These are phyloP conservation scores for Phymorhynchus buccinoides DNA, from an alignment of 1,140 invertebrate species.

Conservation along the genomic window DNA sequence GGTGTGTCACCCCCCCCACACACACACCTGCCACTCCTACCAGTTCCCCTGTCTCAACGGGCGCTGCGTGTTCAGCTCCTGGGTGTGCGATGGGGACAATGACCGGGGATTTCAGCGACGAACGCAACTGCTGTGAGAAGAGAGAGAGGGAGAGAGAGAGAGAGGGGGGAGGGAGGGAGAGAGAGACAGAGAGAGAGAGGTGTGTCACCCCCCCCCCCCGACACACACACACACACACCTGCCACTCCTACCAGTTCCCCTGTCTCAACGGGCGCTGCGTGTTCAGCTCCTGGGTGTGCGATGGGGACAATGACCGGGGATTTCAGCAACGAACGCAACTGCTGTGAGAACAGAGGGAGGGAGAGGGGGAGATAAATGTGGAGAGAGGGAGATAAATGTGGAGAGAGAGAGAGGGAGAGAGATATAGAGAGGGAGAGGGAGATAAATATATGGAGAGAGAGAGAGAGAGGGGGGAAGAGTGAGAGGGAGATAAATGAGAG, in stretches of 20 bases:
- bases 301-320: slow-evolving; percentile 54
- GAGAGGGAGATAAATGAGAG: too few species aligned
- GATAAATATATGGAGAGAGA: too few species aligned
- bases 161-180: neutral
- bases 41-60: slow-evolving; percentile 91
- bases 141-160: neutral
- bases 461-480: neutral
- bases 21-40: slow-evolving; percentile 74
- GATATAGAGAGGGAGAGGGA: too few species aligned
- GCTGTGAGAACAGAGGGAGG: neutral
- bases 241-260: slow-evolving; percentile 85
- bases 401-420: too few species aligned
- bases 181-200: neutral
- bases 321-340: slow-evolving; percentile 48
- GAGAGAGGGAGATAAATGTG: neutral
- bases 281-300: slow-evolving; percentile 46
- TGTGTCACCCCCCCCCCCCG: too few species aligned
- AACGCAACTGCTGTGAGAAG: slow-evolving; percentile 17
- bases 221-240: too few species aligned
- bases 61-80: slow-evolving; percentile 53
- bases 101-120: slow-evolving; percentile 56
- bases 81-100: slow-evolving; percentile 53
- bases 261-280: slow-evolving; percentile 81
- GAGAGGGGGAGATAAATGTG: neutral
- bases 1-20: too few species aligned